A percentile compares a stretch with the other conserved stretches of the same genome.
These are phyloP conservation scores for Bombycilla garrulus DNA, from an alignment of 2,113 vertebrate genomes.

Conservation along the genomic window DNA sequence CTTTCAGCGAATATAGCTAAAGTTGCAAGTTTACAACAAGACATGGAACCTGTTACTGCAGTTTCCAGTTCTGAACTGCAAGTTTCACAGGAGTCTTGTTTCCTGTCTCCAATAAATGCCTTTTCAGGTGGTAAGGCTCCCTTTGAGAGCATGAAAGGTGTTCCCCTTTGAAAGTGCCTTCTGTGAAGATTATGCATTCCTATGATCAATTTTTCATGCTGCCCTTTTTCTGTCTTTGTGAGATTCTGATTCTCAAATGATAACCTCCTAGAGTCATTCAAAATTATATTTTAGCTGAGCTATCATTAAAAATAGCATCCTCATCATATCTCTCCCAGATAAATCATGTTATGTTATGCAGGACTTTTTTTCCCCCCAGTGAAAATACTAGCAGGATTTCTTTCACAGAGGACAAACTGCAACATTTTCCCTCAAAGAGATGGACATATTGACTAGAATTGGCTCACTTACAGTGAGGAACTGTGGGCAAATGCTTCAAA, in stretches of 20 bases:
- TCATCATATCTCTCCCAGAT: not conserved
- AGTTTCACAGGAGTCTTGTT: not conserved
- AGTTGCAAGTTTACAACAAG: not conserved
- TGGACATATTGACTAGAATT: not conserved
- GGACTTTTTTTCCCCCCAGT: not conserved
- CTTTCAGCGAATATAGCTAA: not conserved
- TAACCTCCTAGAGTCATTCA: conserved; percentile 13
- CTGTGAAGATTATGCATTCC: not conserved
- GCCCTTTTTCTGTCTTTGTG: conserved; percentile 44
- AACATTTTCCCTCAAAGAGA: not conserved
- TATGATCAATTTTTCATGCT: conserved; percentile 72
- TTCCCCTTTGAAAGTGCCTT: conserved; percentile 32
- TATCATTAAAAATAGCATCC: conserved; percentile 42
- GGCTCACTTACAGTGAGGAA: not conserved
- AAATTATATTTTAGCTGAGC: conserved; percentile 45
- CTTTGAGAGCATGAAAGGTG: conserved; percentile 44
- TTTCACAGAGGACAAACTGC: not conserved
- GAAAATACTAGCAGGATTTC: not conserved
- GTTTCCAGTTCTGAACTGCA: not conserved
- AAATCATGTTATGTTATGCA: not conserved
- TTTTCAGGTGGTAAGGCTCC: not conserved
- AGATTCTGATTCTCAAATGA: conserved; percentile 17
- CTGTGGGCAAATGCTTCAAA: not conserved
- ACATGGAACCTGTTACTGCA: not conserved
- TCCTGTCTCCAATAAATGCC: not conserved